A percentile compares a stretch with the other conserved stretches of the same genome.
These are phyloP conservation scores for Parnassius smintheus DNA, from an alignment of 2,888 invertebrate genomes.

Conservation along the genomic window DNA sequence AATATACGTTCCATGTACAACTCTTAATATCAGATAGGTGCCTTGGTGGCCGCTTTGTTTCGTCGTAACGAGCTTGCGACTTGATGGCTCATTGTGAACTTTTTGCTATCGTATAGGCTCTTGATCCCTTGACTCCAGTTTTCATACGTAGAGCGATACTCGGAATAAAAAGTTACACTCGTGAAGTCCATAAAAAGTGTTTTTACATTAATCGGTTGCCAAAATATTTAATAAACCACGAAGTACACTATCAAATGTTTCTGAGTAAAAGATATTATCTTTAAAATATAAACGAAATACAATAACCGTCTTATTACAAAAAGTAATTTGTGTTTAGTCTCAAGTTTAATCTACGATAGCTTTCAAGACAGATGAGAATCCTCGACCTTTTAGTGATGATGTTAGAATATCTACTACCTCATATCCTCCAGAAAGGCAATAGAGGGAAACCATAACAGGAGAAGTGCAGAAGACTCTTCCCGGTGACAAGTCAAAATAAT, in stretches of 20 bases:
- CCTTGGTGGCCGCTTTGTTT: constrained; percentile 55
- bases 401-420: too few species aligned
- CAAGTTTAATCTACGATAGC: not conserved
- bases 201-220: not conserved
- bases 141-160: constrained; percentile 1
- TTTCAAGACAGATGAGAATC: not conserved
- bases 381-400: not conserved
- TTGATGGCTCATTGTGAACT: constrained; percentile 62
- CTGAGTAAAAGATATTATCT: not conserved
- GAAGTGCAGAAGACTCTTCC: too few species aligned
- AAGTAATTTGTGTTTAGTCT: too few species aligned
- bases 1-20: constrained; percentile 22
- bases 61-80: constrained; percentile 55
- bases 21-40: constrained; percentile 53
- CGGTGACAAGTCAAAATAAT: too few species aligned
- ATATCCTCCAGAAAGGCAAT: too few species aligned
- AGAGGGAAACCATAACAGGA: too few species aligned
- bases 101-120: constrained; percentile 49
- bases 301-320: not conserved
- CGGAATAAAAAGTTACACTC: constrained; percentile 10
- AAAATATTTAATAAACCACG: not conserved
- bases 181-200: constrained; percentile 22
- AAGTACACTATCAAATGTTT: not conserved
- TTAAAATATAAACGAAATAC: not conserved
- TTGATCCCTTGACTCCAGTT: constrained; percentile 8